These are phyloP conservation scores for Anthrax anthrax DNA, from an alignment of 2,888 invertebrate genomes.

Conservation along the genomic window DNA sequence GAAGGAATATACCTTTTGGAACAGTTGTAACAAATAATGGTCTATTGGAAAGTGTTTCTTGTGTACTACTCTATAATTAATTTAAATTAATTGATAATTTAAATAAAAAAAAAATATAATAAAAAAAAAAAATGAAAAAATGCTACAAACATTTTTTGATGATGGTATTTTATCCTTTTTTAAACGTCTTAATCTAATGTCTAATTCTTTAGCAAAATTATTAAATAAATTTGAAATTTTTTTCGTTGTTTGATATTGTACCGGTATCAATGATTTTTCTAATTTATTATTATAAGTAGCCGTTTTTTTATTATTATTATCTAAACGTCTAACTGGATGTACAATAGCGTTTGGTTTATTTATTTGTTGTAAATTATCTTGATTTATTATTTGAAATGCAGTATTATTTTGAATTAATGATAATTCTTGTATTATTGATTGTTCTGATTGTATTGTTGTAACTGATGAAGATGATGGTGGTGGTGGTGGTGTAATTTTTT, in stretches of 20 bases:
- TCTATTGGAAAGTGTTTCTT: slow-evolving; percentile 24
- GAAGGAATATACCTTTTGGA: slow-evolving; percentile 60
- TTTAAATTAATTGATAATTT: background rate
- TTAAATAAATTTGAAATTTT: slow-evolving; percentile 19
- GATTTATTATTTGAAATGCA: slow-evolving; percentile 20
- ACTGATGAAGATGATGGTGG: background rate
- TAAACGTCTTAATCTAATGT: slow-evolving; percentile 53
- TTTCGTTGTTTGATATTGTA: background rate
- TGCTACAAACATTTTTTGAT: slow-evolving; percentile 16
- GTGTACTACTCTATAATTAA: slow-evolving; percentile 20
- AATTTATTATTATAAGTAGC: background rate
- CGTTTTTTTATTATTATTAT: slow-evolving; percentile 3
- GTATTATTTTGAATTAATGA: background rate
- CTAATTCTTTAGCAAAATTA: slow-evolving; percentile 55
- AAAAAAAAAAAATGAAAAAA: background rate
- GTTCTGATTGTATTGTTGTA: background rate
- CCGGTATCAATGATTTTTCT: slow-evolving; percentile 1
- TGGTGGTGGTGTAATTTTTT: background rate
- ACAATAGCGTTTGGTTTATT: slow-evolving; percentile 42
- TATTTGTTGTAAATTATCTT: slow-evolving; percentile 16
- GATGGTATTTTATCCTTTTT: slow-evolving; percentile 41
- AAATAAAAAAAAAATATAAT: background rate
- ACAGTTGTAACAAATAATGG: slow-evolving; percentile 70
- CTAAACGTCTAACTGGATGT: slow-evolving; percentile 36
- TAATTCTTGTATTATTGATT: background rate